phyloP scores from a whole-genome alignment of 2,888 invertebrate genomes.

The Polietes domitor region DNA sequence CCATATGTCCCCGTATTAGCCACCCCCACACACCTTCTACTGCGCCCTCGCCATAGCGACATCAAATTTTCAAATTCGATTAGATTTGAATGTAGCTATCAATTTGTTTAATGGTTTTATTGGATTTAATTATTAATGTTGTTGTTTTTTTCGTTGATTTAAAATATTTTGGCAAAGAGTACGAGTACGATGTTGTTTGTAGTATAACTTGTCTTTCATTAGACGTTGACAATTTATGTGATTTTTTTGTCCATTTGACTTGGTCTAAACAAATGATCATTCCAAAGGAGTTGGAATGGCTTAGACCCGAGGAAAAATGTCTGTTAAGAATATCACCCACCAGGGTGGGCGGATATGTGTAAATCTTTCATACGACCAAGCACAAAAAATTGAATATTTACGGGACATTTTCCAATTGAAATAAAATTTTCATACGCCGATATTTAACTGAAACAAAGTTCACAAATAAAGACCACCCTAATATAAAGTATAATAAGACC shows the following conservation, averaged over 20 bases:
- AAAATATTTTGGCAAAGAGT: constrained; percentile 6
- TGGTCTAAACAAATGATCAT: constrained; percentile 29
- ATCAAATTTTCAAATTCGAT: neutral
- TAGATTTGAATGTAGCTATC: constrained; percentile 38
- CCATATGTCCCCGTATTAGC: neutral
- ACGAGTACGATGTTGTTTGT: neutral
- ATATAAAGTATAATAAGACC: too few species aligned
- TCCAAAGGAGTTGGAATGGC: neutral
- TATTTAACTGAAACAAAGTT: too few species aligned
- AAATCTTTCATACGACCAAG: too few species aligned
- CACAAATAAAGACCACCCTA: too few species aligned
- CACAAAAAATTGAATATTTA: too few species aligned
- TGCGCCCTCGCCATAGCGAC: neutral
- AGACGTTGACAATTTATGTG: constrained; percentile 46
- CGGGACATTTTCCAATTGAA: too few species aligned
- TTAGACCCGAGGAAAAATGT: neutral
- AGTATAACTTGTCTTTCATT: constrained; percentile 43
- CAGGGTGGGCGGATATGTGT: too few species aligned
- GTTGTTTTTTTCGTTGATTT: constrained; percentile 13
- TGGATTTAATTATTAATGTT: constrained; percentile 42
- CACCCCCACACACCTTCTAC: neutral
- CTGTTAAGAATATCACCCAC: too few species aligned
- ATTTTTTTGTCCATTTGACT: neutral
- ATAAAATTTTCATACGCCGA: too few species aligned
- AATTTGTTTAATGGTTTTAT: constrained; percentile 51